A percentile compares a stretch with the other conserved stretches of the same genome.
These are phyloP conservation scores for Neelides sp. DNA, from an alignment of 1,140 invertebrate genomes.

Conservation along the genomic window DNA sequence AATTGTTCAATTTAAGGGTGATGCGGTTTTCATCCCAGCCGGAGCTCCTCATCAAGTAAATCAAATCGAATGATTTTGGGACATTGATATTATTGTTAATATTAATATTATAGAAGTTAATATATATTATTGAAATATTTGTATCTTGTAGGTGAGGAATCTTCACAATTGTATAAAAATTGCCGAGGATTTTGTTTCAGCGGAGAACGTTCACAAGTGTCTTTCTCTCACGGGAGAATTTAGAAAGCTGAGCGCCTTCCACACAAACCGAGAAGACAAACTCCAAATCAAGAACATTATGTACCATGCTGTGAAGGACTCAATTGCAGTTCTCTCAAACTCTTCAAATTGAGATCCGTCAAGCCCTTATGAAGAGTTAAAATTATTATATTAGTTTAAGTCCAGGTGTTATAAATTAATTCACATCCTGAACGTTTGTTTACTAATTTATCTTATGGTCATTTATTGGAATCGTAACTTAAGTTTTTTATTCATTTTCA, in stretches of 20 bases:
- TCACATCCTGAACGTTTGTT: no score
- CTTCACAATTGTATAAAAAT: conserved; percentile 95
- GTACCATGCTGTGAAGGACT: conserved; percentile 93
- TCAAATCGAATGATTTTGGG: no score
- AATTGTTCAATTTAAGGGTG: conserved; percentile 88
- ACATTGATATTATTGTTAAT: conserved; percentile 14
- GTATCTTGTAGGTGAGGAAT: conserved; percentile 61
- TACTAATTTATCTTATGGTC: no score
- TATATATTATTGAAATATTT: background rate
- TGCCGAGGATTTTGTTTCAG: conserved; percentile 95
- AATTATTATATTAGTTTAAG: no score
- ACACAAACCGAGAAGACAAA: conserved; percentile 97
- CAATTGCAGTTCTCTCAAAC: conserved; percentile 54
- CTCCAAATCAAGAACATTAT: conserved; percentile 97
- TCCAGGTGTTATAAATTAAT: no score
- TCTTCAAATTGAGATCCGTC: no score
- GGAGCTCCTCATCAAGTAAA: conserved; percentile 86
- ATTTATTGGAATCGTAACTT: no score
- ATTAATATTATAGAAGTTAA: no score
- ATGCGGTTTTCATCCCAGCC: conserved; percentile 94
- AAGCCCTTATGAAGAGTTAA: no score
- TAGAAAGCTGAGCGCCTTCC: conserved; percentile 80
- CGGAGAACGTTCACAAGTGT: conserved; percentile 91
- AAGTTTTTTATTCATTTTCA: no score
- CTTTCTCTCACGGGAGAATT: conserved; percentile 95